Base-by-base conservation (phyloP, 1,140 invertebrate species). In the Augochlora pura region DNA sequence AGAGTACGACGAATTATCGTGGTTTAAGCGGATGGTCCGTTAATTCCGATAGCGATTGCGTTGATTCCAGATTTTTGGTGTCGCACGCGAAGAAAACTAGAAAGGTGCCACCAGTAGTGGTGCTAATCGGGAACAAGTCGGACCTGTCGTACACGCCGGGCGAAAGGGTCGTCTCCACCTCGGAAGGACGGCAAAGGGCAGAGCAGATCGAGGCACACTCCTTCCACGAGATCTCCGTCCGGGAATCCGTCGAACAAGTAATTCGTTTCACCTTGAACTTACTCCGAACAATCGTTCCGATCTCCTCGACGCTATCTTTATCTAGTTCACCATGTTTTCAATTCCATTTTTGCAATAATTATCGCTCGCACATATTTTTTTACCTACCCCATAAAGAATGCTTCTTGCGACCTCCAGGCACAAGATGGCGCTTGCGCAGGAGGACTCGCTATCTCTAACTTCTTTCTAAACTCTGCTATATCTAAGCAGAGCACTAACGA, bases 141-240 rank as follows among this genome's bases (percentile, higher is more conserved):
- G 97, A 98, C 88, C 95, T 97, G 85, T 91, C 93, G 0, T 93
- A 93, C 25, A 77, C 77, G 0, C 86, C 86, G 2, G 95, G 95
- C 5, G 96, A 97, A 87, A 93, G 97, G 38, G 97, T 97, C 95
- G 96, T 98, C 0, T 93, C 93, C 14, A 92, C 94, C 0, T 95
- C 95, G 68, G 96, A 97, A 80, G 96, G 96, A 0, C 95, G 96
- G 81, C 92, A 95, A 32, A 92, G 96, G 23, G 96, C 95, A 80
- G 94, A 95, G 88, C 96, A 95, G 92, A 96, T 97, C 71, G 96
- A 96, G 49, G 97, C 96, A 88, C 95, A 96, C 18, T 96, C 95
- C 82, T 97, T 97, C 87, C 96, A 96, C 87, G 97, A 97, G 91
- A 96, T 97, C 66, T 97, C 97, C 2, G 96, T 97, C 1, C 93